Evolutionary conservation across 2,888 invertebrate species (phyloP).

Genomic region (Drosophila subquinaria): DNA sequence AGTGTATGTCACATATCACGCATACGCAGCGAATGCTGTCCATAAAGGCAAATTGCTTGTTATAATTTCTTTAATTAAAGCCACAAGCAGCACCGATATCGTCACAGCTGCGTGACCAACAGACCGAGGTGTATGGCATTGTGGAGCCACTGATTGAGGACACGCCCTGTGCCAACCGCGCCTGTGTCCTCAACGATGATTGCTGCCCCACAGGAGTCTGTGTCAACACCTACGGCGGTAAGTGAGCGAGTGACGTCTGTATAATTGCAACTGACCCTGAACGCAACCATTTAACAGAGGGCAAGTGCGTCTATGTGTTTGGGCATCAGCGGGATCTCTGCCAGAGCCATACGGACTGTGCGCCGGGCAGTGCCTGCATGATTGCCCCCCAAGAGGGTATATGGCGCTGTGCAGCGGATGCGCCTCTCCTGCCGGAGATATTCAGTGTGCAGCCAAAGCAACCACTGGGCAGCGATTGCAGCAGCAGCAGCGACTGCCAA

Average conservation of each 20-base stretch:
- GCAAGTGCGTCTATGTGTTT: slow-evolving; percentile 89
- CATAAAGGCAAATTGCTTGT: not conserved
- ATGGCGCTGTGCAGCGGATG: slow-evolving; percentile 92
- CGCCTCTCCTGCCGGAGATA: slow-evolving; percentile 76
- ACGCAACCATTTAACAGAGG: slow-evolving; percentile 77
- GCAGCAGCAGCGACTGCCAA: slow-evolving; percentile 93
- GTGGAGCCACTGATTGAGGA: slow-evolving; percentile 87
- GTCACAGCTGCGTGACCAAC: slow-evolving; percentile 55
- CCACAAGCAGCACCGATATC: slow-evolving; percentile 25
- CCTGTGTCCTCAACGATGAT: slow-evolving; percentile 92
- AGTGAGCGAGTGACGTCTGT: slow-evolving; percentile 76
- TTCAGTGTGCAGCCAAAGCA: slow-evolving; percentile 87
- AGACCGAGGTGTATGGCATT: slow-evolving; percentile 76
- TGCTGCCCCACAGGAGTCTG: slow-evolving; percentile 94
- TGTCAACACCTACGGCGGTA: slow-evolving; percentile 78
- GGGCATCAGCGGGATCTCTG: slow-evolving; percentile 93
- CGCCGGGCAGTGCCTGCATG: slow-evolving; percentile 92
- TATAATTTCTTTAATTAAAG: slow-evolving; percentile 41
- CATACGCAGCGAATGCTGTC: slow-evolving; percentile 29
- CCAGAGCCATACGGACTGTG: slow-evolving; percentile 93
- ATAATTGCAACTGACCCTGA: not conserved
- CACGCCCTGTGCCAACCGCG: slow-evolving; percentile 92
- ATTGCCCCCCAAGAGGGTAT: slow-evolving; percentile 86
- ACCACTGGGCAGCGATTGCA: slow-evolving; percentile 94
- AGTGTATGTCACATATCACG: slow-evolving; percentile 28